These are phyloP conservation scores for Aethina tumida DNA, from an alignment of 1,140 invertebrate genomes.

Conservation along the genomic window DNA sequence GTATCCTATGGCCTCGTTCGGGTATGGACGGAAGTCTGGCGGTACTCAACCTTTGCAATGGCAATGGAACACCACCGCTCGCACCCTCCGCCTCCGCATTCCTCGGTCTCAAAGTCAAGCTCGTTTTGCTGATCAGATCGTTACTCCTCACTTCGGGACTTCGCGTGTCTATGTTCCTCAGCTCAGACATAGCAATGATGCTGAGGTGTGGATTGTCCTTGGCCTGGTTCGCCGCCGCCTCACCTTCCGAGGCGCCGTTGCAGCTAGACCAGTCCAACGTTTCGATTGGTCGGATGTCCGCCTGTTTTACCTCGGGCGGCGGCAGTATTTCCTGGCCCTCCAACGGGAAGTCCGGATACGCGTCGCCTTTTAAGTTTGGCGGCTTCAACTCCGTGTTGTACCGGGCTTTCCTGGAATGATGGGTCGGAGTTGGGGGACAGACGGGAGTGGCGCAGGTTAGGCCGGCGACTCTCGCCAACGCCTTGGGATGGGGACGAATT, in stretches of 20 bases:
- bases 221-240: slow-evolving; percentile 2
- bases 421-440: slow-evolving; percentile 72
- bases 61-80: slow-evolving; percentile 42
- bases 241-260: slow-evolving; percentile 1
- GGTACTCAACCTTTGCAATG: slow-evolving; percentile 60
- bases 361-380: slow-evolving; percentile 37
- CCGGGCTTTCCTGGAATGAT: slow-evolving; percentile 58
- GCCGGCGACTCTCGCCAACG: slow-evolving; percentile 40
- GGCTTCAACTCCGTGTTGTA: slow-evolving; percentile 38
- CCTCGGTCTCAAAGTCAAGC: slow-evolving; percentile 18
- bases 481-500: slow-evolving; percentile 43
- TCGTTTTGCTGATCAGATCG: slow-evolving; percentile 12
- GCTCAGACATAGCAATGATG: slow-evolving; percentile 21
- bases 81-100: slow-evolving; percentile 24
- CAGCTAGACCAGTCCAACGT: slow-evolving; percentile 18
- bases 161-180: slow-evolving; percentile 21
- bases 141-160: slow-evolving; percentile 24
- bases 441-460: slow-evolving; percentile 33
- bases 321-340: slow-evolving; percentile 36
- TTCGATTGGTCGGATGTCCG: slow-evolving; percentile 30
- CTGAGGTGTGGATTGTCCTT: slow-evolving; percentile 22
- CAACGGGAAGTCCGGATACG: slow-evolving; percentile 9
- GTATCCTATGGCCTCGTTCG: slow-evolving; percentile 51
- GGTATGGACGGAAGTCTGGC: slow-evolving; percentile 73
- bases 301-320: slow-evolving; percentile 31